Percentiles rank a stretch among this genome's conserved stretches.
Evolutionary conservation across 1,140 invertebrate genomes (phyloP).

Genomic region (Orius insidiosus): DNA sequence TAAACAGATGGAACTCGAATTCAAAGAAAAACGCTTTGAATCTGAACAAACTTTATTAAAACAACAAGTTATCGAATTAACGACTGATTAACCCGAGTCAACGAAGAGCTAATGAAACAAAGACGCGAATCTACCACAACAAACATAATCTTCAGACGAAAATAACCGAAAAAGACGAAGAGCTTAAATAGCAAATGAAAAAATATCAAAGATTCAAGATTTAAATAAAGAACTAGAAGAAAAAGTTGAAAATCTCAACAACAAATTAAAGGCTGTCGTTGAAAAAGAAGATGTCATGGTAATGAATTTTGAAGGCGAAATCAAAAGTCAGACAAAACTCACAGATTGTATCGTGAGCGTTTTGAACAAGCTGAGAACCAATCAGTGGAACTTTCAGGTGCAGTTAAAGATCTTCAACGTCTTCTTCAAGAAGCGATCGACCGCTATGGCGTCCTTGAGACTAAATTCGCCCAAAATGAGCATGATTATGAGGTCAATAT

Average conservation of each 20-base stretch:
- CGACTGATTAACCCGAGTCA: conserved; percentile 56
- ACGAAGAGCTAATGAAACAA: conserved; percentile 53
- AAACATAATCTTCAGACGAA: conserved; percentile 53
- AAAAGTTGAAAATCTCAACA: conserved; percentile 51
- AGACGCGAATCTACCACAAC: conserved; percentile 55
- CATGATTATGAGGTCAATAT: conserved; percentile 33
- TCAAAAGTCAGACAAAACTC: conserved; percentile 68
- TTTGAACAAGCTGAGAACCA: conserved; percentile 58
- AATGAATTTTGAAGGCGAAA: conserved; percentile 66
- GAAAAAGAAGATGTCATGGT: conserved; percentile 57
- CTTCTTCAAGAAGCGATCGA: conserved; percentile 56
- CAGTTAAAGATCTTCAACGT: conserved; percentile 60
- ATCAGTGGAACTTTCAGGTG: conserved; percentile 50
- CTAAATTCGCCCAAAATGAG: conserved; percentile 39
- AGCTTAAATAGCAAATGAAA: conserved; percentile 32
- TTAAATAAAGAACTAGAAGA: conserved; percentile 42
- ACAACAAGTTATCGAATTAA: conserved; percentile 58
- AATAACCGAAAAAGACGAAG: conserved; percentile 59
- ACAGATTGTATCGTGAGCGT: conserved; percentile 63
- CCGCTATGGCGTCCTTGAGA: conserved; percentile 63
- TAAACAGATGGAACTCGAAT: conserved; percentile 56
- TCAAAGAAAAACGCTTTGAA: conserved; percentile 66
- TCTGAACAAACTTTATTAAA: conserved; percentile 55
- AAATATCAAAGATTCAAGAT: conserved; percentile 20
- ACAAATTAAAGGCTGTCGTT: conserved; percentile 56